Evolutionary conservation across 2,888 invertebrate species (phyloP).

Genomic region (Ernsta delagoae): DNA sequence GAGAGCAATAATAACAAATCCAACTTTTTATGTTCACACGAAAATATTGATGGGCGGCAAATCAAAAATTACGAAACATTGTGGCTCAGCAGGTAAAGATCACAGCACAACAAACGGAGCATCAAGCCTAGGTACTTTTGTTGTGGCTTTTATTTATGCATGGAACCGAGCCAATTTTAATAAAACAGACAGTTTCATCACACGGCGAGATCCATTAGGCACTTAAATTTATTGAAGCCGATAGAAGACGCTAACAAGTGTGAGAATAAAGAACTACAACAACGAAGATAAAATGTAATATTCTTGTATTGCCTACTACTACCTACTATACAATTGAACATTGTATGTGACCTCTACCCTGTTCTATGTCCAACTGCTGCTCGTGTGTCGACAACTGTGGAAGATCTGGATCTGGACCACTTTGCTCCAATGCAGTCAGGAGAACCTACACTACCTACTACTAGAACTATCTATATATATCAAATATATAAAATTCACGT

Average conservation of each 20-base stretch:
- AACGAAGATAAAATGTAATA: too few relatives aligned
- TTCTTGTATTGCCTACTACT: too few relatives aligned
- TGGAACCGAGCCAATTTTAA: conserved; percentile 23
- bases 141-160: conserved; percentile 12
- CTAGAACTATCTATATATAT: too few relatives aligned
- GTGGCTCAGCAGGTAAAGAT: conserved; percentile 7
- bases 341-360: too few relatives aligned
- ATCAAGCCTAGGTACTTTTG: neutral
- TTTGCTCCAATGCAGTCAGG: too few relatives aligned
- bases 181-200: conserved; percentile 2
- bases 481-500: too few relatives aligned
- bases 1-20: conserved; percentile 74
- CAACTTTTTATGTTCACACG: conserved; percentile 48
- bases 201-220: conserved; percentile 5
- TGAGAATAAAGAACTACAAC: too few relatives aligned
- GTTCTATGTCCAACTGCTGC: too few relatives aligned
- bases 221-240: neutral
- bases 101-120: neutral
- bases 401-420: too few relatives aligned
- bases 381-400: too few relatives aligned
- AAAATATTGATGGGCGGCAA: conserved; percentile 28
- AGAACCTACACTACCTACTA: too few relatives aligned
- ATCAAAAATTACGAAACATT: conserved; percentile 5
- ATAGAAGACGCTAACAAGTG: neutral
- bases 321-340: too few relatives aligned